These are phyloP conservation scores for Drosophila malerkotliana DNA, from an alignment of 1,140 invertebrate species.

Conservation along the genomic window DNA sequence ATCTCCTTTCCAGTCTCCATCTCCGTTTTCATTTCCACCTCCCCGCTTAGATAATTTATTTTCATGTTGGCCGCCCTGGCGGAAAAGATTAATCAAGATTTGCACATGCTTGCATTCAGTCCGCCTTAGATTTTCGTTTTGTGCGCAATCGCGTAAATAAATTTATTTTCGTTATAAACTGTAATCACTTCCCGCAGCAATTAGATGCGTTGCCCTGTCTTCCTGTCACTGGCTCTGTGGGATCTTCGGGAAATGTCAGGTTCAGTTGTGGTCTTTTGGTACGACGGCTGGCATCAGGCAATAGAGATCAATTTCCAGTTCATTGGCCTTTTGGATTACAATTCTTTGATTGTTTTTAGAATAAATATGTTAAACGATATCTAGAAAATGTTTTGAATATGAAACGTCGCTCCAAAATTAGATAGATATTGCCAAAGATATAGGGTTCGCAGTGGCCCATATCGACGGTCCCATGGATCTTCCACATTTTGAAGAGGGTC, in stretches of 20 bases:
- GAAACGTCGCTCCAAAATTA: too few relatives aligned
- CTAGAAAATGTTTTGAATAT: too few relatives aligned
- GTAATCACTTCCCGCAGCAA: constrained; percentile 68
- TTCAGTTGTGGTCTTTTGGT: neutral
- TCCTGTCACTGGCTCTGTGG: constrained; percentile 11
- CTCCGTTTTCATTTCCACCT: neutral
- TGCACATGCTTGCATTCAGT: constrained; percentile 71
- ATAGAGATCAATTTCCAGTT: neutral
- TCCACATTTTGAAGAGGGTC: too few relatives aligned
- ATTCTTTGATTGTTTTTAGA: neutral
- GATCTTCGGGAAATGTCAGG: constrained; percentile 9
- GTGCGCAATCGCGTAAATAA: constrained; percentile 48
- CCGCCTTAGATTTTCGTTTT: constrained; percentile 14
- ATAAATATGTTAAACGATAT: neutral
- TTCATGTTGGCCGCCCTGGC: constrained; percentile 68
- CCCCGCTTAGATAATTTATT: constrained; percentile 67
- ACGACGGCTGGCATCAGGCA: neutral
- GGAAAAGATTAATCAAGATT: constrained; percentile 82
- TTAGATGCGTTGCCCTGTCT: constrained; percentile 53
- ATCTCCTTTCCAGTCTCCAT: neutral
- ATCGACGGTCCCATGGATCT: too few relatives aligned
- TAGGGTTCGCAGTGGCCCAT: too few relatives aligned
- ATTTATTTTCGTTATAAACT: constrained; percentile 74
- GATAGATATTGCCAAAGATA: too few relatives aligned
- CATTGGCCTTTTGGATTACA: neutral